Evolutionary conservation across 2,797 vertebrate species (phyloP), one percentile per base, ranked within the genome.

Genomic region (Tolypeutes matacus): DNA sequence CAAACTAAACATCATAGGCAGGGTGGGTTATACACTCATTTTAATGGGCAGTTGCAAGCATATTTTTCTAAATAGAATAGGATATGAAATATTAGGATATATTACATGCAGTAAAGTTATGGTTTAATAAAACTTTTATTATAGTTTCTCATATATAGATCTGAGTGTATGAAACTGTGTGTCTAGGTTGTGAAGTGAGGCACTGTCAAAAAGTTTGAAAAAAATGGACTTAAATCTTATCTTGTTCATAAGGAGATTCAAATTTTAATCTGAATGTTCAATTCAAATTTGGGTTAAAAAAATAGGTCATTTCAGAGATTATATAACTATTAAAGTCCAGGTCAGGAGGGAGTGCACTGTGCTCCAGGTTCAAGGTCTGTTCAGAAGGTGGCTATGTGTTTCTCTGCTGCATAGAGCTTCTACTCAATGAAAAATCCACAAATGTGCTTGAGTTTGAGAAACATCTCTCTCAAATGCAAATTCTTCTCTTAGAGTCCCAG

Each of bases 271-370:
- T 36, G 49, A 78, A 36, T 27, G 76, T 78, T 58, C 58, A 83
- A 36, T 36, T 80, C 31, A 53, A 78, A 89, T 2, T 81, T 53
- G 25, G 31, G 39, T 83, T 12, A n/a, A n/a, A 94, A 62, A 46
- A 27, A 53, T 17, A 91, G 60, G 64, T 15, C 34, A 58, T 93
- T 86, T 92, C 77, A 70, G 85, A 85, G 77, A 69, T 92, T 78
- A n/a, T 93, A 56, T 51, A 42, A 75, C 9, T 60, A 58, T 21
- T 64, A 88, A 93, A 21, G 64, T 70, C 29, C 8, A 25, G 51
- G 27, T 87, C 31, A 46, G 53, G 64, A 73, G 56, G 72, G 25
- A 11, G 39, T 14, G 65, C 42, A 12, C 25, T 53, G 27, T 13
- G 46, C 34, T 94, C 27, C 46, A 36, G 83, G 76, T 62, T 58